These are phyloP conservation scores for Myzus persicae DNA, from an alignment of 1,140 invertebrate species.

Conservation along the genomic window DNA sequence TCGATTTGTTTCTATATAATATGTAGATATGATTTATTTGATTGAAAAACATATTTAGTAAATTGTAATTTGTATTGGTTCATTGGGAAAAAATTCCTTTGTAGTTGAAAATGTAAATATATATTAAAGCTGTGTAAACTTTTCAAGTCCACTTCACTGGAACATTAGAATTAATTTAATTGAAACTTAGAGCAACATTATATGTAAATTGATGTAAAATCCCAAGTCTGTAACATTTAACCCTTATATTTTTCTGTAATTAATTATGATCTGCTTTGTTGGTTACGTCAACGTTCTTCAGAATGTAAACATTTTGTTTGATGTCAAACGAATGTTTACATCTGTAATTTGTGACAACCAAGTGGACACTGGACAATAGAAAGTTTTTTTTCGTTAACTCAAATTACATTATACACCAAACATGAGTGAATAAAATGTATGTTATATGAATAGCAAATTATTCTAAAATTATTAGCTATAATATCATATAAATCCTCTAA, in stretches of 20 bases:
- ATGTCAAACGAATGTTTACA: not conserved
- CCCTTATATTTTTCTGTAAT: not conserved
- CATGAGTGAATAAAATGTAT: not conserved
- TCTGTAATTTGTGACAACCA: not conserved
- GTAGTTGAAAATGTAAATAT: not conserved
- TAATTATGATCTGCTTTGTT: not conserved
- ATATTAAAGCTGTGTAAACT: not conserved
- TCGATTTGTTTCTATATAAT: too few relatives aligned
- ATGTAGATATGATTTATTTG: not conserved
- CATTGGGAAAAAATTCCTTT: not conserved
- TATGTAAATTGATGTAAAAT: slow-evolving; percentile 19
- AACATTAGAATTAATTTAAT: slow-evolving; percentile 22
- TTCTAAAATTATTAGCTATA: too few relatives aligned
- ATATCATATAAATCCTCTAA: too few relatives aligned
- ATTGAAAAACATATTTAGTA: not conserved
- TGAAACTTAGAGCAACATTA: not conserved
- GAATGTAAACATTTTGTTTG: not conserved
- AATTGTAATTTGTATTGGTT: not conserved
- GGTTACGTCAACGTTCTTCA: not conserved
- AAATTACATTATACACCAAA: not conserved
- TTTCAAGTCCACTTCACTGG: not conserved
- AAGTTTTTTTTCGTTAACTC: not conserved
- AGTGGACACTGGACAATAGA: not conserved
- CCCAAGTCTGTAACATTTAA: not conserved
- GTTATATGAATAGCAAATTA: not conserved